A percentile compares a stretch with the other conserved stretches of the same genome.
These are phyloP conservation scores for Condylura cristata DNA, from an alignment of 2,113 vertebrate genomes.

Conservation along the genomic window DNA sequence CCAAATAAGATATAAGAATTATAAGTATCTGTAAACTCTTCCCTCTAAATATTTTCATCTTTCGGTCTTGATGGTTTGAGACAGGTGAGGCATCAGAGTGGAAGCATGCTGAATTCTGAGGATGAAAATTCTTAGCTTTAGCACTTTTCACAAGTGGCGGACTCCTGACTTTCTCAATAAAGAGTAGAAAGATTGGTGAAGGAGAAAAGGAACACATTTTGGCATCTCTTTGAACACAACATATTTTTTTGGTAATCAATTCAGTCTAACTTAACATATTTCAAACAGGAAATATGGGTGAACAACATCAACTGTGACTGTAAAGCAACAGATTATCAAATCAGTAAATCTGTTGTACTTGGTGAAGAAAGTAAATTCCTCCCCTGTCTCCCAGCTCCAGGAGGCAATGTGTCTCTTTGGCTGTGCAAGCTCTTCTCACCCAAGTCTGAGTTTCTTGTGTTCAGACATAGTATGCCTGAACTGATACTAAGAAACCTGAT, in stretches of 20 bases:
- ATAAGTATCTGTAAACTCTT: constrained; percentile 67
- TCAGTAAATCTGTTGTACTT: constrained; percentile 93
- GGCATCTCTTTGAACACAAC: constrained; percentile 85
- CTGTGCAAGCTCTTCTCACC: constrained; percentile 81
- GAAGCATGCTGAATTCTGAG: constrained; percentile 70
- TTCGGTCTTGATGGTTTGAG: constrained; percentile 55
- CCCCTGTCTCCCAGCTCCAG: constrained; percentile 83
- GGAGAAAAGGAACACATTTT: constrained; percentile 84
- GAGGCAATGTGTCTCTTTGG: constrained; percentile 82
- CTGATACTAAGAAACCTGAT: constrained; percentile 83
- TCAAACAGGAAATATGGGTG: constrained; percentile 84
- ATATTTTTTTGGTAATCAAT: constrained; percentile 88
- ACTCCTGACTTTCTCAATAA: constrained; percentile 70
- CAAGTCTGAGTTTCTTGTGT: constrained; percentile 82
- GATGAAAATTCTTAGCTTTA: constrained; percentile 62
- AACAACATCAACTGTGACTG: constrained; percentile 85
- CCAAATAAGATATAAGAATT: constrained; percentile 24
- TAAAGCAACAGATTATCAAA: constrained; percentile 90
- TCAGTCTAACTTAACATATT: constrained; percentile 85
- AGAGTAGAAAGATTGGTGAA: constrained; percentile 84
- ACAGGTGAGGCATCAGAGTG: constrained; percentile 58
- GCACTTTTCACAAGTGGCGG: constrained; percentile 72
- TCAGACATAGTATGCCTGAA: constrained; percentile 81
- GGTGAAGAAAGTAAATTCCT: constrained; percentile 87
- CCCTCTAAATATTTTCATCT: constrained; percentile 54